Evolutionary conservation across 2,797 vertebrate species (phyloP), one percentile per base, ranked within the genome.

Genomic region (Chloroceryle amazona): DNA sequence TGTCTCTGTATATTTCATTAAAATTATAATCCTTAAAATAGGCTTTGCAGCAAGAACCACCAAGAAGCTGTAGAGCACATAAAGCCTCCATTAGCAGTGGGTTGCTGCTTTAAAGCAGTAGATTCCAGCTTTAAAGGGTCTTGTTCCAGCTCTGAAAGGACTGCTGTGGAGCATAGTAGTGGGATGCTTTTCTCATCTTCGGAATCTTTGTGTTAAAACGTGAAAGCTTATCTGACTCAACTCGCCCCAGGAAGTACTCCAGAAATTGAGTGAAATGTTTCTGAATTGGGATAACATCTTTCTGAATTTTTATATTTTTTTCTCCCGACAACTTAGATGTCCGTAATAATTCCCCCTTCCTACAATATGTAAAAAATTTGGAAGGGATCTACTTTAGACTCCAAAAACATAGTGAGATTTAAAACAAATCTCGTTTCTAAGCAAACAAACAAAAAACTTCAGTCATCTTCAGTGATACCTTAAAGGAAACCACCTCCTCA

Each of bases 201-300:
- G 37, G 70, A 96, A 73, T 42, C 51, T 81, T 94, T 93, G 51
- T 72, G 68, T 93, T 86, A 81, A 81, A 75, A 84, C 60, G 31
- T 62, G 65, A 39, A 89, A 72, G 21, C 23, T 92, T 83, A 25
- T 21, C 61, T 81, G 54, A n/a, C 25, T 79, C 2, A 2, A 12
- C 29, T 83, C 2, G 3, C 15, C 25, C n/a, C 1, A 6, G 29
- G 44, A 66, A 88, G 17, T 41, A 18, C 46, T 85, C 57, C 35
- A 79, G 49, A 80, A 80, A 57, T 51, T 0, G 0, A 61, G 14
- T 57, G 23, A 86, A 61, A 49, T 35, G 14, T 51, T 26, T 84
- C 35, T 78, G n/a, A 80, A 73, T 35, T 68, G 7, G 1, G 10
- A 7, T 90, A 61, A 31, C 29, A 7, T 81, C 33, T 57, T 72